phyloP scores from a whole-genome alignment of 1,140 invertebrate species.

The Telenomus remus region DNA sequence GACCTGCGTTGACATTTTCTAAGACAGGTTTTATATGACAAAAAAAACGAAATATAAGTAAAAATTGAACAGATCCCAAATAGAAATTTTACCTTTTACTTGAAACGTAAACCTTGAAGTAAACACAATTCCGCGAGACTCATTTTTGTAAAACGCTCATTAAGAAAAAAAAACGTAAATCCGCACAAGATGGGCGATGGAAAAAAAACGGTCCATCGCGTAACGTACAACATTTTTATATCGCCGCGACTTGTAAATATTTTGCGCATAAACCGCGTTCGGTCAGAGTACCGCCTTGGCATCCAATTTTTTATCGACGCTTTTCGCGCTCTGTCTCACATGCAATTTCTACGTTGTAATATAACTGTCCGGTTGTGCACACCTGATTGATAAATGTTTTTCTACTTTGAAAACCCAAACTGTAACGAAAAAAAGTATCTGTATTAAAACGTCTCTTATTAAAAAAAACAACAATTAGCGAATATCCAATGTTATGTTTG shows the following conservation, averaged over 20 bases:
- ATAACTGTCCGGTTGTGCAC: conserved; percentile 42
- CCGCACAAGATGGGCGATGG: conserved; percentile 45
- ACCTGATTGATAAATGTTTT: conserved; percentile 46
- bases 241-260: conserved; percentile 51
- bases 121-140: conserved; percentile 36
- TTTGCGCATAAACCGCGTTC: conserved; percentile 35
- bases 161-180: not conserved
- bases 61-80: no score
- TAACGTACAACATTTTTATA: conserved; percentile 49
- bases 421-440: no score
- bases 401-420: conserved; percentile 31
- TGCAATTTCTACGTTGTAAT: conserved; percentile 53
- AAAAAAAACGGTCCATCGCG: conserved; percentile 23
- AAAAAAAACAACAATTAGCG: conserved; percentile 11
- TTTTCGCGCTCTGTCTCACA: conserved; percentile 37
- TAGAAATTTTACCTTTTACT: no score
- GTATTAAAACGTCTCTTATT: conserved; percentile 1
- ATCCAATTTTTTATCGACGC: conserved; percentile 44
- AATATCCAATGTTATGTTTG: not conserved
- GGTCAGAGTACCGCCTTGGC: conserved; percentile 36
- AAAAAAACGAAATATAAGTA: conserved; percentile 14
- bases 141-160: conserved; percentile 45
- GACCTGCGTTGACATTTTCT: conserved; percentile 37
- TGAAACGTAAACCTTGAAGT: conserved; percentile 25
- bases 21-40: conserved; percentile 39